These are phyloP conservation scores for Volucella bombylans DNA, from an alignment of 2,888 invertebrate species.

Conservation along the genomic window DNA sequence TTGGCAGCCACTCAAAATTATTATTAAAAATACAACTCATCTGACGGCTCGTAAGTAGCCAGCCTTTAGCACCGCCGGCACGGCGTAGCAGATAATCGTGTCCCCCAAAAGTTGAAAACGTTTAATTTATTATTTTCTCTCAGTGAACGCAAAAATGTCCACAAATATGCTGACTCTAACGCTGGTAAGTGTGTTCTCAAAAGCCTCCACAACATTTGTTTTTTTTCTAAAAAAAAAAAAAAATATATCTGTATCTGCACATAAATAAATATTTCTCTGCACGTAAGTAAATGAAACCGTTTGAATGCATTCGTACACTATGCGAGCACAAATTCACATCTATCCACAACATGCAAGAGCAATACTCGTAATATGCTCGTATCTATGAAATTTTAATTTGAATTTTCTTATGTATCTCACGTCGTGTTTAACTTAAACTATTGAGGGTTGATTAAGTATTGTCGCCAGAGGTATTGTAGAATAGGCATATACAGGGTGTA, in stretches of 20 bases:
- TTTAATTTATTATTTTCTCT: background rate
- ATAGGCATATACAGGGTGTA: background rate
- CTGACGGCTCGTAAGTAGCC: conserved; percentile 57
- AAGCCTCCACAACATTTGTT: conserved; percentile 34
- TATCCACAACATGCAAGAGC: background rate
- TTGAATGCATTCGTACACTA: conserved; percentile 44
- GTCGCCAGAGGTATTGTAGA: conserved; percentile 28
- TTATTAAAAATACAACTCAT: conserved; percentile 62
- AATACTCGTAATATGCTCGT: conserved; percentile 5
- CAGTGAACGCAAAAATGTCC: conserved; percentile 61
- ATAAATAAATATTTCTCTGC: conserved; percentile 20
- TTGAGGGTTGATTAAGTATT: conserved; percentile 61
- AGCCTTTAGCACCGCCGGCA: conserved; percentile 8
- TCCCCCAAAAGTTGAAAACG: conserved; percentile 17
- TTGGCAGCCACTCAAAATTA: conserved; percentile 67
- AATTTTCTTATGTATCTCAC: conserved; percentile 36
- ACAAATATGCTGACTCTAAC: conserved; percentile 75
- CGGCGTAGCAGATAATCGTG: conserved; percentile 37
- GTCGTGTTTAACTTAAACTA: conserved; percentile 18
- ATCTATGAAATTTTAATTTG: conserved; percentile 37
- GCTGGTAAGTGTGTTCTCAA: conserved; percentile 72
- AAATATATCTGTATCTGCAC: background rate
- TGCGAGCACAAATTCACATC: conserved; percentile 24
- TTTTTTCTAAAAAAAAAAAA: conserved; percentile 26
- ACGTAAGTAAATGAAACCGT: conserved; percentile 9